A percentile compares a stretch with the other conserved stretches of the same genome.
Evolutionary conservation across 2,888 invertebrate genomes (phyloP).

Genomic region (Campaea margaritaria): DNA sequence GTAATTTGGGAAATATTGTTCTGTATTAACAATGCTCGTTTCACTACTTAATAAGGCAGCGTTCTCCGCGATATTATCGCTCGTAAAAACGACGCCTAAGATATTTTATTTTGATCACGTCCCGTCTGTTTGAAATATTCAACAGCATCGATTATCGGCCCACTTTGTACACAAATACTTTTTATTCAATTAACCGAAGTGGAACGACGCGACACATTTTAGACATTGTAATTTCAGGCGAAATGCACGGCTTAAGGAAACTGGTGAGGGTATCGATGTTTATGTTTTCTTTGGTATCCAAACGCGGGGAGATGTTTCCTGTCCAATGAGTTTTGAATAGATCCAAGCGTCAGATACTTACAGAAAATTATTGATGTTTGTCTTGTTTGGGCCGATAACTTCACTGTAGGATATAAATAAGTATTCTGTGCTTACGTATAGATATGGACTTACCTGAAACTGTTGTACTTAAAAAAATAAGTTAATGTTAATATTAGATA

Average conservation of each 20-base stretch:
- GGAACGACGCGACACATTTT: slow-evolving; percentile 52
- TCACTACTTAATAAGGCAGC: too few relatives aligned
- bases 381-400: neutral
- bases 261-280: slow-evolving; percentile 27
- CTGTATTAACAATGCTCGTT: too few relatives aligned
- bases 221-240: slow-evolving; percentile 42
- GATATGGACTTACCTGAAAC: too few relatives aligned
- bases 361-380: neutral
- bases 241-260: slow-evolving; percentile 35
- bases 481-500: too few relatives aligned
- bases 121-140: slow-evolving; percentile 76
- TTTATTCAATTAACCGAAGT: slow-evolving; percentile 72
- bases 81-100: slow-evolving; percentile 12
- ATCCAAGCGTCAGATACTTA: neutral
- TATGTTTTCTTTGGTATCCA: slow-evolving; percentile 25
- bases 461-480: too few relatives aligned
- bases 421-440: too few relatives aligned
- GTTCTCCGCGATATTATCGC: too few relatives aligned
- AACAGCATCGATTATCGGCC: slow-evolving; percentile 78
- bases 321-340: slow-evolving; percentile 15
- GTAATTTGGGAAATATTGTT: too few relatives aligned
- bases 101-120: slow-evolving; percentile 74
- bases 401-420: too few relatives aligned
- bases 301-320: slow-evolving; percentile 18
- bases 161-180: slow-evolving; percentile 78